Percentiles rank a stretch among this genome's conserved stretches.
Conservation (phyloP, 2,113 vertebrate species). For the Asarcornis scutulata region DNA sequence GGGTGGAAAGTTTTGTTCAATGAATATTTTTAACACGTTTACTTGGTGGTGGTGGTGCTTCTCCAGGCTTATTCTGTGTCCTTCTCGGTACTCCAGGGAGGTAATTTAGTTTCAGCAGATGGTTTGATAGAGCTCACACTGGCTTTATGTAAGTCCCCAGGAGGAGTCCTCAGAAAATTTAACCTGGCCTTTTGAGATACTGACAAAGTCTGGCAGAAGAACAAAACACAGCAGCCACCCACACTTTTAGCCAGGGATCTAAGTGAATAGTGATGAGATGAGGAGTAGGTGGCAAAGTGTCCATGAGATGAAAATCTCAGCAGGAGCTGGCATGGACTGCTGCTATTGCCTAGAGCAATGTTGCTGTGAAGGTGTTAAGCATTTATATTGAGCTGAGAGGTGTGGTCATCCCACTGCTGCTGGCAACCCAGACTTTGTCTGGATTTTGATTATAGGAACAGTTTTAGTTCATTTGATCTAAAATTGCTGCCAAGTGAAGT, state of each 20-base stretch:
- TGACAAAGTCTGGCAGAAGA: neutral
- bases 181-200: neutral
- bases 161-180: neutral
- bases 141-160: neutral
- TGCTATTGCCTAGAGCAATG: neutral
- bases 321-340: neutral
- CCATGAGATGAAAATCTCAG: neutral
- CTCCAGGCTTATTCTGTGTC: neutral
- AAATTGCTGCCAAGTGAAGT: neutral
- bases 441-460: neutral
- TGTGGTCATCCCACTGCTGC: neutral
- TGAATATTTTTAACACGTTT: neutral
- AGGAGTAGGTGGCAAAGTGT: neutral
- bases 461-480: neutral
- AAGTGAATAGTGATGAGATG: neutral
- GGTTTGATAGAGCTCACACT: neutral
- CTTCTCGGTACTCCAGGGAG: neutral
- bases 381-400: neutral
- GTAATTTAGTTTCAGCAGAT: neutral
- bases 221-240: neutral
- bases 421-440: neutral
- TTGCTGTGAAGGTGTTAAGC: neutral
- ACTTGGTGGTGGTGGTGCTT: neutral
- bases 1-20: neutral
- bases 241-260: neutral